Base-by-base conservation (phyloP, 2,113 vertebrate genomes). In the Gymnocephalus cernua region DNA sequence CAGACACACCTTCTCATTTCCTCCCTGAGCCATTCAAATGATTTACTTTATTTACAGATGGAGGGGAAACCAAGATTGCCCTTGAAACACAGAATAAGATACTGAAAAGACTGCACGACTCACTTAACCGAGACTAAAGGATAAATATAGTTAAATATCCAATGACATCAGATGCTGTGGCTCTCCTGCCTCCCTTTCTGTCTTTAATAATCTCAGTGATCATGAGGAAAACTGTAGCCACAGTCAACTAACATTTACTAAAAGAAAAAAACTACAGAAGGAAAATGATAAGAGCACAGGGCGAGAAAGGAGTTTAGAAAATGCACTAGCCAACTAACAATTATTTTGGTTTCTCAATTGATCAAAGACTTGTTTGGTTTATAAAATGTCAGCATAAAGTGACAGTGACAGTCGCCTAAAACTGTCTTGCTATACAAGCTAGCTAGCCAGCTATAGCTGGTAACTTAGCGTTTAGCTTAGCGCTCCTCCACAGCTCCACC, bases 1-100 rank as follows among this genome's bases (percentile, higher is more conserved):
- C 45, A 62, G 93, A 91, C 90, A 95, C 93, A 92, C 94, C 94
- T 93, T 93, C 81, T 45, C 68, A 74, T 92, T 92, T 94, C 92
- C 92, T 87, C 69, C 25, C 54, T 0, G 29, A 86, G 74, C 59
- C 69, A 0, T 2, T 47, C 74, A 79, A 73, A 81, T 89, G 15
- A 74, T 72, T 35, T 4, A 59, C 23, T 48, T 70, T 58, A 84
- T 80, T 69, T 59, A 83, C 32, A 53, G 38, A 66, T 21, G 11
- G 65, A 32, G 58, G 73, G 16, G 80, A 54, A 74, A 61, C 78
- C 79, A 76, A 51, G 65, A 53, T n/a, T 21, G 25, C 58, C 35
- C 53, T 63, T 68, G 63, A 56, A 79, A 71, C 51, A 59, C n/a
- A 3, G 0, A 57, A 38, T 41, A 14, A 32, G 19, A 66, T 2